These are phyloP conservation scores for Pachypanchax playfairii DNA, from an alignment of 2,113 vertebrate genomes.

Conservation along the genomic window DNA sequence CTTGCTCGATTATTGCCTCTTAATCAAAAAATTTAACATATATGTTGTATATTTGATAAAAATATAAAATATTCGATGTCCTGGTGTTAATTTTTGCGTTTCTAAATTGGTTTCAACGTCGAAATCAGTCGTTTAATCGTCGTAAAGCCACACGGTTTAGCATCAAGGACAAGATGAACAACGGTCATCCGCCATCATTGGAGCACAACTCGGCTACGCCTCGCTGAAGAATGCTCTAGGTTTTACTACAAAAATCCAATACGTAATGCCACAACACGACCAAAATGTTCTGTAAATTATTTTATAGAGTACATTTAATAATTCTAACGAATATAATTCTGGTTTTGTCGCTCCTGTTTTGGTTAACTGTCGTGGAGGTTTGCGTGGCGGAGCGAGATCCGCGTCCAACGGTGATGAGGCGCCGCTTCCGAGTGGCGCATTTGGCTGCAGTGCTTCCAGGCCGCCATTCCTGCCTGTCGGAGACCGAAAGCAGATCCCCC, in stretches of 20 bases:
- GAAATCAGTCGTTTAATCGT: not conserved
- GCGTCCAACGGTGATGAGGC: constrained; percentile 74
- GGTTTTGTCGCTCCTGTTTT: not conserved
- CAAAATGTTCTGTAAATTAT: not conserved
- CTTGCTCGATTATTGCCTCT: too few species aligned
- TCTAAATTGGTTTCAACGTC: not conserved
- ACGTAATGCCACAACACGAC: not conserved
- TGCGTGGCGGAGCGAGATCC: constrained; percentile 75
- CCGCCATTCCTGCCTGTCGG: constrained; percentile 77
- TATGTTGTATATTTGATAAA: constrained; percentile 1
- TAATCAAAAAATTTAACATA: too few species aligned
- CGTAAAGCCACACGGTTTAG: constrained; percentile 37
- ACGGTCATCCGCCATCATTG: constrained; percentile 80
- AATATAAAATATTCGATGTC: not conserved
- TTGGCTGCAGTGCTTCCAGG: constrained; percentile 77
- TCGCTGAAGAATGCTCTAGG: constrained; percentile 69
- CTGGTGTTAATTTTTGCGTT: fast-evolving
- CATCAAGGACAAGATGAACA: constrained; percentile 73
- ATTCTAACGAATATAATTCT: not conserved
- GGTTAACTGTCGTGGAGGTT: constrained; percentile 5
- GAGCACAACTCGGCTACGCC: constrained; percentile 71
- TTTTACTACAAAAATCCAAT: constrained; percentile 16
- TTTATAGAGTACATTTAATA: not conserved
- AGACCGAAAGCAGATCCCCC: constrained; percentile 82
- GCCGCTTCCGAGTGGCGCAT: constrained; percentile 77